Percentiles rank a stretch among this genome's conserved stretches.
Evolutionary conservation across 2,888 invertebrate species (phyloP).

Genomic region (Zygogramma bicolorata): DNA sequence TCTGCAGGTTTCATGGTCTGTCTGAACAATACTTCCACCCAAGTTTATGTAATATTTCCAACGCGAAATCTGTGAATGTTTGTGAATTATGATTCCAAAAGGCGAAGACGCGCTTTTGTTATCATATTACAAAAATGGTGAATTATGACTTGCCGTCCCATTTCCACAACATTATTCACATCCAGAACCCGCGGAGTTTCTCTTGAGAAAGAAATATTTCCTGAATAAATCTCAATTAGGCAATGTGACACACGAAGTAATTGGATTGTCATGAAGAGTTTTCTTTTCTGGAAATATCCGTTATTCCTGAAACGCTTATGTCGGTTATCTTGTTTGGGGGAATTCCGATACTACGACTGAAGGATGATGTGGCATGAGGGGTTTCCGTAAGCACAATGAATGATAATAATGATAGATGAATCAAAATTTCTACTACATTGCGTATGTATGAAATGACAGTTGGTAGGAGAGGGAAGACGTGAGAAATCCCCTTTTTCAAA

Average conservation of each 20-base stretch:
- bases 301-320: too few relatives aligned
- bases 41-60: conserved; percentile 18
- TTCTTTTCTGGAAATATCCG: neutral
- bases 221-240: conserved; percentile 20
- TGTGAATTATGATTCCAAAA: conserved; percentile 17
- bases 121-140: conserved; percentile 41
- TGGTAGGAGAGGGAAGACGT: too few relatives aligned
- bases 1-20: too few relatives aligned
- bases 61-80: conserved; percentile 9
- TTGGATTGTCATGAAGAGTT: neutral
- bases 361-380: too few relatives aligned
- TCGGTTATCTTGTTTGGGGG: too few relatives aligned
- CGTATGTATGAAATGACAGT: too few relatives aligned
- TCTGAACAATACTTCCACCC: neutral
- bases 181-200: conserved; percentile 2
- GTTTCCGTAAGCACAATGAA: too few relatives aligned
- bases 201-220: conserved; percentile 7
- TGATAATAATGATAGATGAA: too few relatives aligned
- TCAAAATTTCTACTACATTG: too few relatives aligned
- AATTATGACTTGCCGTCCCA: conserved; percentile 46
- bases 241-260: neutral
- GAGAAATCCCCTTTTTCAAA: too few relatives aligned
- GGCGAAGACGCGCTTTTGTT: conserved; percentile 31
- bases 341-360: too few relatives aligned
- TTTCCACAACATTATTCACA: conserved; percentile 45